Evolutionary conservation across 64 coral and sea anemone genomes (phyloP), one percentile per base, ranked within the genome.

Genomic region (Montipora sp.): DNA sequence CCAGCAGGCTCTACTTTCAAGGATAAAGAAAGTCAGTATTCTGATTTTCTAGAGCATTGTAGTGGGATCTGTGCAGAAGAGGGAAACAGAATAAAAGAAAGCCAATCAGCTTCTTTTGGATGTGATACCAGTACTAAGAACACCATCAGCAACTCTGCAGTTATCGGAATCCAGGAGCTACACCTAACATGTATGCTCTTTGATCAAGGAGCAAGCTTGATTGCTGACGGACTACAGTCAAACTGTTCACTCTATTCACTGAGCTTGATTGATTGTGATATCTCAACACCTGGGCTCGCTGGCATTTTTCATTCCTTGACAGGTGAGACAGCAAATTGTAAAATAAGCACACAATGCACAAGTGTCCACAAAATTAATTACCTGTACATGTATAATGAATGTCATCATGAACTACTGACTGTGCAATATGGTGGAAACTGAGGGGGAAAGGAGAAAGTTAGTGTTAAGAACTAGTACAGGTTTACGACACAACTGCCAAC

Each of bases 161-260:
- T 93, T 93, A 46, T 67, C 72, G 91, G 83, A 5, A 84, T 93
- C 47, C 74, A 88, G 49, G 91, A 87, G 59, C 75, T 93, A n/a
- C 68, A 44, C 15, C 58, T 93, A 48, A 71, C 83, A 2, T 87
- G 91, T 78, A 27, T 60, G 13, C 49, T 93, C 61, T 83, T 75
- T 1, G 60, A 93, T 58, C 48, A 67, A 74, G 83, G 91, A 13
- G 91, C 91, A 43, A 70, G 76, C 16, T 87, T 82, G 7, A 53
- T 93, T 36, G 69, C 91, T 44, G 67, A 55, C 47, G 83, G 84
- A 9, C 81, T 93, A 19, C 15, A 45, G 44, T 80, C 18, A n/a
- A 93, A 93, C 51, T 80, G 91, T 24, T 80, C 83, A 55, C 83
- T 93, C 14, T 48, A 74, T 44, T 88, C 84, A 8, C 71, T 93